Evolutionary conservation across 2,888 invertebrate species (phyloP).

Genomic region (Lacanobia wlatinum): DNA sequence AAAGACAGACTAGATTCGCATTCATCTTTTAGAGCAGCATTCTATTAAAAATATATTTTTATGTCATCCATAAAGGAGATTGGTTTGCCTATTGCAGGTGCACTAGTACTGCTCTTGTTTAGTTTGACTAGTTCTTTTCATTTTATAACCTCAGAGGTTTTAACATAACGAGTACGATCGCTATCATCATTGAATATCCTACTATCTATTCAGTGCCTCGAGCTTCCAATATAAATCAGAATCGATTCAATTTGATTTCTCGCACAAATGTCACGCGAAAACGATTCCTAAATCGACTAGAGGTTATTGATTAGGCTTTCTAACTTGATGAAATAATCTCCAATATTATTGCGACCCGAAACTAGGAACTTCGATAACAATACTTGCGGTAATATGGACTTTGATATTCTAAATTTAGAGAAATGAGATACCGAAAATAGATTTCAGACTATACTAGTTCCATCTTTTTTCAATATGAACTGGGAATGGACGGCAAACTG

Average conservation of each 20-base stretch:
- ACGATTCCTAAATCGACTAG: slow-evolving; percentile 7
- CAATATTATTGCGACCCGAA: slow-evolving; percentile 12
- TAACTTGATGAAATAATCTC: slow-evolving; percentile 23
- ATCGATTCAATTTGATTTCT: slow-evolving; percentile 33
- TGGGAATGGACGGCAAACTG: not conserved
- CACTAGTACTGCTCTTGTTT: not conserved
- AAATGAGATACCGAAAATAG: slow-evolving; percentile 25
- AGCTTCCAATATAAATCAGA: slow-evolving; percentile 29
- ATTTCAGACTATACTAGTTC: slow-evolving; percentile 14
- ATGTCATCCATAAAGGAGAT: not conserved
- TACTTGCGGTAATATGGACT: slow-evolving; percentile 24
- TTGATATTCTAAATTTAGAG: slow-evolving; percentile 21
- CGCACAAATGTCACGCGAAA: slow-evolving; percentile 35
- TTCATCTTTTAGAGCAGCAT: no score
- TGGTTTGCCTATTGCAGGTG: not conserved
- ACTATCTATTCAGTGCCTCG: slow-evolving; percentile 7
- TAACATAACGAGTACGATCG: not conserved
- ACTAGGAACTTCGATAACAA: slow-evolving; percentile 15
- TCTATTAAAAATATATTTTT: not conserved
- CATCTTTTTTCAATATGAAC: slow-evolving; percentile 6
- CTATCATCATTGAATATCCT: not conserved
- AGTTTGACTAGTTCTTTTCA: not conserved
- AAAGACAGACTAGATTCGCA: not conserved
- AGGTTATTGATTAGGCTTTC: slow-evolving; percentile 24
- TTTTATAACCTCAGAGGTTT: not conserved